phyloP scores from a whole-genome alignment of 2,888 invertebrate genomes.

The Strigamia crassipes region DNA sequence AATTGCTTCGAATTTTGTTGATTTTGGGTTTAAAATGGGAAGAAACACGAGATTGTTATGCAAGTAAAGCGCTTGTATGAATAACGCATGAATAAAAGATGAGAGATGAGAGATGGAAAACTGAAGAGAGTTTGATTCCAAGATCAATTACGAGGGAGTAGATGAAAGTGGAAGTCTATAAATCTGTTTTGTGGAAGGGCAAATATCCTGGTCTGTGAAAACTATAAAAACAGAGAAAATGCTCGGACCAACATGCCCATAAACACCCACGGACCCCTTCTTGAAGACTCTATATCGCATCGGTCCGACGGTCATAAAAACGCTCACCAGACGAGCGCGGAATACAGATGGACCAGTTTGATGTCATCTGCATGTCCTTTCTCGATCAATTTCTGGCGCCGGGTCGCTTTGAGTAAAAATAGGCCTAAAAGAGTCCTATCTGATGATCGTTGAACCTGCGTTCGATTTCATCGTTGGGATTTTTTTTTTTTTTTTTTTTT shows the following conservation, averaged over 20 bases:
- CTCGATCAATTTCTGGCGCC: constrained; percentile 19
- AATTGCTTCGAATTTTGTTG: no score
- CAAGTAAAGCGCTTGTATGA: no score
- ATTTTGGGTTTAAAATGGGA: no score
- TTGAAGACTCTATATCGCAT: not conserved
- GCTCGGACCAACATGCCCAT: constrained; percentile 14
- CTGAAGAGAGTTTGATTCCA: no score
- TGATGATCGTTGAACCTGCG: constrained; percentile 33
- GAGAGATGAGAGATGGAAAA: no score
- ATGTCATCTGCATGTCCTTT: constrained; percentile 38
- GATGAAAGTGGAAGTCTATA: not conserved
- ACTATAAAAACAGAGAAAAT: constrained; percentile 36
- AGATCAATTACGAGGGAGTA: not conserved
- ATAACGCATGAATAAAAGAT: no score
- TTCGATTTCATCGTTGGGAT: not conserved
- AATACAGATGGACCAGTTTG: constrained; percentile 35
- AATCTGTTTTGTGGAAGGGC: constrained; percentile 24
- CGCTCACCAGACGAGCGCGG: not conserved
- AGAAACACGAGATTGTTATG: no score
- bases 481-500: not conserved
- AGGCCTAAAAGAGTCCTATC: constrained; percentile 38
- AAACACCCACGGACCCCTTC: constrained; percentile 1
- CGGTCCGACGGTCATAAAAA: constrained; percentile 24
- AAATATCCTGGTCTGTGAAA: constrained; percentile 35
- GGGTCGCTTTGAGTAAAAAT: not conserved